Percentiles rank a stretch among this genome's conserved stretches.
Evolutionary conservation across 2,113 vertebrate species (phyloP).

Genomic region (Acanthochromis polyacanthus): DNA sequence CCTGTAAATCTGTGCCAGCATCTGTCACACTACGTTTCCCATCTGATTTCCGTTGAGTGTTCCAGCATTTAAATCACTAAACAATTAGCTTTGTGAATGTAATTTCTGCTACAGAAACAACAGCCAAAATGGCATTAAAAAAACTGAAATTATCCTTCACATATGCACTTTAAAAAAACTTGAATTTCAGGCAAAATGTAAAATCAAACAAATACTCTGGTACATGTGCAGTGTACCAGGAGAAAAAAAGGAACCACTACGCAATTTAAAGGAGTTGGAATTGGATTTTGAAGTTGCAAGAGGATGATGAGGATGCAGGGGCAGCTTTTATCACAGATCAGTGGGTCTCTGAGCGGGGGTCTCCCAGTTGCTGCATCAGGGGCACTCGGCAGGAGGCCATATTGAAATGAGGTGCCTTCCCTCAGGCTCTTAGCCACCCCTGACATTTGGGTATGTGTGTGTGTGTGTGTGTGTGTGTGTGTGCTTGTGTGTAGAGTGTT

Average conservation of each 20-base stretch:
- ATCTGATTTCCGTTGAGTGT: too few species aligned
- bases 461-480: conserved; percentile 49
- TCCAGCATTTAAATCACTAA: too few species aligned
- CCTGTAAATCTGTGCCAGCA: too few species aligned
- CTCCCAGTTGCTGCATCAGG: conserved; percentile 76
- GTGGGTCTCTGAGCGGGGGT: conserved; percentile 75
- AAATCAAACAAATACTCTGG: conserved; percentile 47
- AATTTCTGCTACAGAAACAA: neutral
- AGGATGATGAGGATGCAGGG: conserved; percentile 76
- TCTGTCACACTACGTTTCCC: too few species aligned
- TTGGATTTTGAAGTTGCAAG: conserved; percentile 83
- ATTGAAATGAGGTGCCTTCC: conserved; percentile 83
- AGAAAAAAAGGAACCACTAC: conserved; percentile 70
- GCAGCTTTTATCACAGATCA: conserved; percentile 85
- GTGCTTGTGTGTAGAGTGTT: conserved; percentile 60
- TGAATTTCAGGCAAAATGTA: conserved; percentile 49
- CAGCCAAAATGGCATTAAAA: neutral
- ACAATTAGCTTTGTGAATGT: too few species aligned
- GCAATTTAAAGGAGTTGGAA: conserved; percentile 82
- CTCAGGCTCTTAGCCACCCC: conserved; percentile 77
- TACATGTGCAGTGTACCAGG: conserved; percentile 33
- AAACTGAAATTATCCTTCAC: conserved; percentile 26
- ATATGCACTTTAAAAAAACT: conserved; percentile 56
- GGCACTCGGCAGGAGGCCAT: conserved; percentile 74
- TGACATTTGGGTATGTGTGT: conserved; percentile 74